Conservation (phyloP, 2,797 vertebrate species). For the Amniataba percoides region DNA sequence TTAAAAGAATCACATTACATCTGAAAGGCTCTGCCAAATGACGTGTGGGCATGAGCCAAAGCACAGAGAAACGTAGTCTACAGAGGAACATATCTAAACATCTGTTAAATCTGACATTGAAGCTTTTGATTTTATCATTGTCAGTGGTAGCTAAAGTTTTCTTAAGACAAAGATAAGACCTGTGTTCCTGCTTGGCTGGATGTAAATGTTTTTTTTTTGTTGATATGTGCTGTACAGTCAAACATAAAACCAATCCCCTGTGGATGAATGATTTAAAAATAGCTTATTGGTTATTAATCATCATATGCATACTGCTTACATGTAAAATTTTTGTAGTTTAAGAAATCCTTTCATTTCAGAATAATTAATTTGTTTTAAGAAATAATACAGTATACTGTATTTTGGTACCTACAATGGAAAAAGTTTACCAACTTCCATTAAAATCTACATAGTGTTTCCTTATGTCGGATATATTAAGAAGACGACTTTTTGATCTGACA, state of each 20-base stretch:
- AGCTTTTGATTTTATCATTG: slow-evolving; percentile 51
- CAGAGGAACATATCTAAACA: slow-evolving; percentile 62
- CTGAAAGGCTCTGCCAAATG: slow-evolving; percentile 39
- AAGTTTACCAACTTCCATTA: neutral
- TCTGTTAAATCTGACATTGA: slow-evolving; percentile 58
- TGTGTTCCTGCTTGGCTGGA: slow-evolving; percentile 10
- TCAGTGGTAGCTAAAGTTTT: slow-evolving; percentile 28
- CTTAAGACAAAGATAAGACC: slow-evolving; percentile 30
- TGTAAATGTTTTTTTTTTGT: slow-evolving; percentile 9
- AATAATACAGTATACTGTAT: neutral
- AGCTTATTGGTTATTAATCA: neutral
- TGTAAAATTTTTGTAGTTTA: neutral
- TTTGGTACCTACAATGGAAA: no score
- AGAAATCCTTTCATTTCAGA: neutral
- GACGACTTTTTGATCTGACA: slow-evolving; percentile 29
- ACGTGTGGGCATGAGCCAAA: slow-evolving; percentile 40
- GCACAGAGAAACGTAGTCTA: slow-evolving; percentile 48
- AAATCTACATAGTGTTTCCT: neutral
- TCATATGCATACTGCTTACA: neutral
- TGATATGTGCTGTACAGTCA: neutral
- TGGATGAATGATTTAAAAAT: neutral
- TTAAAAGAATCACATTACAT: slow-evolving; percentile 45
- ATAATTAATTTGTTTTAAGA: neutral
- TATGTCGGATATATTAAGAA: slow-evolving; percentile 18
- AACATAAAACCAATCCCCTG: slow-evolving; percentile 29